Evolutionary conservation across 2,113 vertebrate genomes (phyloP).

Genomic region (Dasypus novemcinctus): DNA sequence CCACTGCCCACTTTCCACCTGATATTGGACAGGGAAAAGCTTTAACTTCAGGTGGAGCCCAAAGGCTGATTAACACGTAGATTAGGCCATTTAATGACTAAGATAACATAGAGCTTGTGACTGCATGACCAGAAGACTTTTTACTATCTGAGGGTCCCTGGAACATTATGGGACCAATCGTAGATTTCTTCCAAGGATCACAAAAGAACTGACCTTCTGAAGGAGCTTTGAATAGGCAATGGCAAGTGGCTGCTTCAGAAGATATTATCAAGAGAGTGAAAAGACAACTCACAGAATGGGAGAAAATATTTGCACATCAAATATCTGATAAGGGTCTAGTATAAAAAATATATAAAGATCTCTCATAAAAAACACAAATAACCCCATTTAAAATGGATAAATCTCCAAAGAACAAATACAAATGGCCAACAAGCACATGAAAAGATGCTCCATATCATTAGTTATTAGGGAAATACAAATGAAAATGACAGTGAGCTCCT

Average conservation of each 20-base stretch:
- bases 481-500: background rate
- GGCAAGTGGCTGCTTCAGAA: background rate
- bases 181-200: background rate
- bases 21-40: too few relatives aligned
- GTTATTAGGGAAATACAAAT: background rate
- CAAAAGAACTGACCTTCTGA: background rate
- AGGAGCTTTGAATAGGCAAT: background rate
- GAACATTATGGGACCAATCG: background rate
- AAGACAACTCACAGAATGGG: too few relatives aligned
- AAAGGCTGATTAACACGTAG: background rate
- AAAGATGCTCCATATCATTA: background rate
- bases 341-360: too few relatives aligned
- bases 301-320: too few relatives aligned
- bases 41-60: background rate
- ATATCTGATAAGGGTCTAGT: too few relatives aligned
- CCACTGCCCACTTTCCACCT: background rate
- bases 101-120: background rate
- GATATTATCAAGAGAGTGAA: background rate
- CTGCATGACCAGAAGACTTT: background rate
- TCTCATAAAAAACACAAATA: background rate
- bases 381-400: background rate
- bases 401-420: background rate
- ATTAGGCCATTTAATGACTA: background rate
- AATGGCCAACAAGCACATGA: background rate
- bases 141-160: background rate